Evolutionary conservation across 2,113 vertebrate species (phyloP).

Genomic region (Sebastes schlegelii): DNA sequence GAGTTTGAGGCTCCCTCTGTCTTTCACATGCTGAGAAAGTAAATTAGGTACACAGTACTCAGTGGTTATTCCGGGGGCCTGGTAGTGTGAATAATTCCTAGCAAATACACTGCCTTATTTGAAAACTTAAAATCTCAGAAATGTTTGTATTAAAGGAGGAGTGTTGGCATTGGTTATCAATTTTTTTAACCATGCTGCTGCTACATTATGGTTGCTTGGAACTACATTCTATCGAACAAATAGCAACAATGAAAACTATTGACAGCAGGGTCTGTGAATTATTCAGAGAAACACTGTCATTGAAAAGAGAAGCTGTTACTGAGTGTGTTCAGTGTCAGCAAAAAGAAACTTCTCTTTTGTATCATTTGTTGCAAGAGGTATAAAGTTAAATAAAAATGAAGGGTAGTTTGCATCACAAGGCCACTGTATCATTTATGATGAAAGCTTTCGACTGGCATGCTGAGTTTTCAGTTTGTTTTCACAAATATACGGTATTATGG

Average conservation of each 20-base stretch:
- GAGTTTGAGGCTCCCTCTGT: neutral
- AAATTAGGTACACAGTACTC: neutral
- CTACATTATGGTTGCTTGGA: slow-evolving; percentile 5
- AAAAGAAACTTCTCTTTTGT: neutral
- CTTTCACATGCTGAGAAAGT: neutral
- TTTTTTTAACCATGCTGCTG: neutral
- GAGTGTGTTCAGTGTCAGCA: neutral
- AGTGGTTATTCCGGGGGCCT: neutral
- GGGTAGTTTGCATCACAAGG: neutral
- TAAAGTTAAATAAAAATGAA: neutral
- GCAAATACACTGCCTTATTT: neutral
- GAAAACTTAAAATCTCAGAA: neutral
- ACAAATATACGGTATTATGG: neutral
- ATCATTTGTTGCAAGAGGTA: neutral
- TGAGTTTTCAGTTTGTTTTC: neutral
- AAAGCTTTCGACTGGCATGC: neutral
- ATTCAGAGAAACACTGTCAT: neutral
- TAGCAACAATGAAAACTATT: neutral
- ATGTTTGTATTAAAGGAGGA: neutral
- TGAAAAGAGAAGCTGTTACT: neutral
- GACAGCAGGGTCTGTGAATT: neutral
- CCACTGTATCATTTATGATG: neutral
- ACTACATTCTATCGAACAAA: neutral
- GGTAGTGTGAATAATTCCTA: neutral
- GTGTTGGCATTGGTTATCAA: neutral